phyloP scores from a whole-genome alignment of 2,797 vertebrate species.

The Garrulus glandarius region DNA sequence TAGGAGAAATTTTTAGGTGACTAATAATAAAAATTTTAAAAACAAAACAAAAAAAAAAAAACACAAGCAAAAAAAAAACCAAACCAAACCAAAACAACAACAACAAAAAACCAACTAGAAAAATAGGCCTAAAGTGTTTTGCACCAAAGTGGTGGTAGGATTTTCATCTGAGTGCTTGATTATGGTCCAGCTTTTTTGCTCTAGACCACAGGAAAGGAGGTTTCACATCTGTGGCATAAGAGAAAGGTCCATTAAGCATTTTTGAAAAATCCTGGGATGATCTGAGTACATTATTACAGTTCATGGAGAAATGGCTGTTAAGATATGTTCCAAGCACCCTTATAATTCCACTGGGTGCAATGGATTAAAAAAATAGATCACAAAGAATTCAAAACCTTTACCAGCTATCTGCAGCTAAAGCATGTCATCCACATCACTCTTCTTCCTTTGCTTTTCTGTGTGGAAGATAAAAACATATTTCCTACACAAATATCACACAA shows the following conservation, averaged over 20 bases:
- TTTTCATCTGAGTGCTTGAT: neutral
- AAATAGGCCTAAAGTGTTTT: neutral
- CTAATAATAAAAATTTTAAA: neutral
- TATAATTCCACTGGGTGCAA: neutral
- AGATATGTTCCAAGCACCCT: neutral
- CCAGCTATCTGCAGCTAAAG: neutral
- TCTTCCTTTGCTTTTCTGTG: slow-evolving; percentile 9
- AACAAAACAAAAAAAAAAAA: too few species aligned
- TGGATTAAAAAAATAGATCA: neutral
- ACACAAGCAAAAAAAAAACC: too few species aligned
- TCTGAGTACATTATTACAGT: neutral
- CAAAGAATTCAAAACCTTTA: neutral
- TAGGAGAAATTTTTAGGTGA: neutral
- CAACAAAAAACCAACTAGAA: neutral
- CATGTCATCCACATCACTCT: neutral
- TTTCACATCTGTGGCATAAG: neutral
- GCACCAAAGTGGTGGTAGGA: neutral
- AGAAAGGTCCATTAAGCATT: neutral
- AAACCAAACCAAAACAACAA: neutral
- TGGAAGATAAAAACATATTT: slow-evolving; percentile 61
- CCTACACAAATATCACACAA: slow-evolving; percentile 38
- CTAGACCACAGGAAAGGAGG: neutral
- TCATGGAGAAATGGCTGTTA: neutral
- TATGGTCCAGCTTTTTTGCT: neutral
- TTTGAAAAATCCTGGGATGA: neutral